Evolutionary conservation across 1,140 invertebrate genomes (phyloP), one percentile per base, ranked within the genome.

Genomic region (Cyrtorhinus lividipennis): DNA sequence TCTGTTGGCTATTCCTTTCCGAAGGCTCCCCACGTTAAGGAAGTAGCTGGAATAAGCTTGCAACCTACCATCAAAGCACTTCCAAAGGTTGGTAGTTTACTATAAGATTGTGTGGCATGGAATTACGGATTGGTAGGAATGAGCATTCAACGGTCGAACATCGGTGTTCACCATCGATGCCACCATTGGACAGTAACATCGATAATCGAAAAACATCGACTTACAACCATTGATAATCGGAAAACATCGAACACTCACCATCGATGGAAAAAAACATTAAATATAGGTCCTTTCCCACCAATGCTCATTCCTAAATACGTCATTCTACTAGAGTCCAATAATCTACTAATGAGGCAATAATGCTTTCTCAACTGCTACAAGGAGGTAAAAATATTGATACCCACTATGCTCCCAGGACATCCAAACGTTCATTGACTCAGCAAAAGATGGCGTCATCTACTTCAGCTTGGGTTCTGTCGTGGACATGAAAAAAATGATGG

Each of bases 391-490:
- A 44, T 44, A 10, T 44, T 10, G n/a, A 10, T 44, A 10, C 38
- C 38, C 8, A 44, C n/a, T n/a, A n/a, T n/a, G n/a, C n/a, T n/a
- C n/a, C n/a, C 64, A 81, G 79, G 76, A 78, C 59, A 66, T 80
- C 2, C 71, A 80, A 69, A 69, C 75, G 5, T 81, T 81, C 66
- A 71, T 85, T 26, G 77, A 82, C 62, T 73, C 72, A 27, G 73
- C 80, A 57, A 72, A 67, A 5, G 68, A 81, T 38, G 80, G 81
- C 0, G 76, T 76, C 22, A 79, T 83, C 67, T 80, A 79, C 66
- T 80, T 83, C 66, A 80, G 76, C 61, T 69, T 83, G 58, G 81
- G 81, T 20, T 80, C 80, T 30, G 80, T 82, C 71, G 72, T 86
- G 24, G 80, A 79, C 59, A 78, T 81, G 61, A 78, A 81, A 24